Evolutionary conservation across 2,113 vertebrate genomes (phyloP).

Genomic region (Lagenorhynchus albirostris): DNA sequence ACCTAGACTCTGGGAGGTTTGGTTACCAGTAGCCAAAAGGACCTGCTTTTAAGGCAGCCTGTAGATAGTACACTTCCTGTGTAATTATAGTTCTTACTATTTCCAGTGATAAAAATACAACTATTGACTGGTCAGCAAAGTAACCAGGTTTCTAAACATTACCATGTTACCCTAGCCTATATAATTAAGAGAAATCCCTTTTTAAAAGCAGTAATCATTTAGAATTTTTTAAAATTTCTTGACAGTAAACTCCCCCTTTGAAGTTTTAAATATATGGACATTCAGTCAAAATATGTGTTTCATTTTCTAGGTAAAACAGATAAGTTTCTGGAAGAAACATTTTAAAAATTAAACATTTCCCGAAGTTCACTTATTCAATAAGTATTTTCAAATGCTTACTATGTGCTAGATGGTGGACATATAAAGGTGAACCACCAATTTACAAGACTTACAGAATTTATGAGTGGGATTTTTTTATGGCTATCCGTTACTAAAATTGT

Average conservation of each 20-base stretch:
- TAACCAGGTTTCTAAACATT: background rate
- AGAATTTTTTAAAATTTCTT: background rate
- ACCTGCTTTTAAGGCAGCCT: background rate
- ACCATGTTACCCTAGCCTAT: background rate
- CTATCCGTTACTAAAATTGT: background rate
- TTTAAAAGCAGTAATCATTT: background rate
- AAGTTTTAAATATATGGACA: background rate
- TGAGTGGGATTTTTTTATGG: background rate
- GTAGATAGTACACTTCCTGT: background rate
- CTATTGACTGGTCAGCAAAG: background rate
- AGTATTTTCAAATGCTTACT: background rate
- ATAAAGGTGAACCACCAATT: background rate
- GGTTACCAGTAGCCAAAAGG: background rate
- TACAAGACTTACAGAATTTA: background rate
- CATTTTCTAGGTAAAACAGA: background rate
- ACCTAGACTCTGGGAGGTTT: background rate
- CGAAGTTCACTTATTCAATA: background rate
- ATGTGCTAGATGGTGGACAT: background rate
- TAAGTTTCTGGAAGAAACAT: background rate
- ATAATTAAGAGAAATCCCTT: background rate
- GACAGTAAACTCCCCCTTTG: background rate
- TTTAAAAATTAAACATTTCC: background rate
- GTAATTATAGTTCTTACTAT: background rate
- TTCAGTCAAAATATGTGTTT: background rate
- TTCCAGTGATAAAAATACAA: constrained; percentile 19